Percentiles rank a stretch among this genome's conserved stretches.
Conservation (phyloP, 2,797 vertebrate genomes). For the Botia kubotai region DNA sequence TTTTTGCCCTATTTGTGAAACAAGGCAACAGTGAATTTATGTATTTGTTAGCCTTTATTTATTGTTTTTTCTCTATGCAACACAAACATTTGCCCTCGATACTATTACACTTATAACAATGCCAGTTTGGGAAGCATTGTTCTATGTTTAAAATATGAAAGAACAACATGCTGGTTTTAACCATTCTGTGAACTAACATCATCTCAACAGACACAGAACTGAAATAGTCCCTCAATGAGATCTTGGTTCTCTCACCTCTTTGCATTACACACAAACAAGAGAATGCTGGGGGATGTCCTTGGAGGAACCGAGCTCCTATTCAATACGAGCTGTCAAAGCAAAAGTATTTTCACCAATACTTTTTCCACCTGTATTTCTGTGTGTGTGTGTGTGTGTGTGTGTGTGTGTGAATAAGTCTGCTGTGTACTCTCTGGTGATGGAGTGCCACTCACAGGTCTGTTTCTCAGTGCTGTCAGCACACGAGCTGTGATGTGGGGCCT, state of each 20-base stretch:
- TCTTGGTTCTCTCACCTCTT: neutral
- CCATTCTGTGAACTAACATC: neutral
- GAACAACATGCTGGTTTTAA: neutral
- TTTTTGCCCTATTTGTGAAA: too few species aligned
- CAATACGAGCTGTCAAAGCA: slow-evolving; percentile 26
- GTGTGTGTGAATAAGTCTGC: slow-evolving; percentile 64
- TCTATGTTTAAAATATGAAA: slow-evolving; percentile 9
- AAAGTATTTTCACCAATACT: slow-evolving; percentile 31
- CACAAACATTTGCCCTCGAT: neutral
- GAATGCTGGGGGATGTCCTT: slow-evolving; percentile 26
- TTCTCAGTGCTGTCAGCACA: slow-evolving; percentile 69
- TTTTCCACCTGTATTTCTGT: slow-evolving; percentile 73
- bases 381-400: slow-evolving; percentile 68
- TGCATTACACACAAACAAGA: slow-evolving; percentile 16
- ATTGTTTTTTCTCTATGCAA: neutral
- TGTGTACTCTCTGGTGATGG: slow-evolving; percentile 65
- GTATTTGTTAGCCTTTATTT: too few species aligned
- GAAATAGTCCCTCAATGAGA: neutral
- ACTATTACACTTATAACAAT: neutral
- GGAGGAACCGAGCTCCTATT: slow-evolving; percentile 18
- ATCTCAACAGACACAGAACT: neutral
- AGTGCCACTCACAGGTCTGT: slow-evolving; percentile 64
- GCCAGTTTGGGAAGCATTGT: neutral
- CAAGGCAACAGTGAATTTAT: too few species aligned
- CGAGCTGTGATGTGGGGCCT: slow-evolving; percentile 66